Evolutionary conservation across 2,113 vertebrate species (phyloP).

Genomic region (Gobio gobio): DNA sequence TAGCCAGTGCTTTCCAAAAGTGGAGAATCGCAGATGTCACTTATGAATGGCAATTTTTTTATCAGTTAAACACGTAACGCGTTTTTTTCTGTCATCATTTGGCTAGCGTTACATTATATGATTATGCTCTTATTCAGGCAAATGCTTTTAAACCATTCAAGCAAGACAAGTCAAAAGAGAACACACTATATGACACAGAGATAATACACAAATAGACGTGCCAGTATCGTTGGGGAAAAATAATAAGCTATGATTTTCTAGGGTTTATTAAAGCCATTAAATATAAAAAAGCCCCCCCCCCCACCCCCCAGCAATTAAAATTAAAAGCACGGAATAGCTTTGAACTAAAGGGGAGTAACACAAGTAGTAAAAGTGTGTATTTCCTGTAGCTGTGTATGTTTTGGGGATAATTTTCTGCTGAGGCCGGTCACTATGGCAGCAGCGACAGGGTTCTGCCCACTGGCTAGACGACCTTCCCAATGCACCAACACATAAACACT

Average conservation of each 20-base stretch:
- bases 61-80: too few relatives aligned
- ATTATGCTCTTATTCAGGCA: too few relatives aligned
- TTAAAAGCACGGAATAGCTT: neutral
- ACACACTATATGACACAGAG: too few relatives aligned
- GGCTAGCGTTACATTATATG: too few relatives aligned
- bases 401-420: neutral
- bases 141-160: too few relatives aligned
- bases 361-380: neutral
- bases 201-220: too few relatives aligned
- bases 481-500: conserved; percentile 24
- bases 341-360: neutral
- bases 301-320: neutral
- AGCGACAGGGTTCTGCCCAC: conserved; percentile 1
- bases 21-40: neutral
- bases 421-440: conserved; percentile 16
- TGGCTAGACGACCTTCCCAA: conserved; percentile 31
- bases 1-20: neutral
- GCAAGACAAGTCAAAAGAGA: too few relatives aligned
- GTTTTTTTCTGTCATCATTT: too few relatives aligned
- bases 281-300: neutral
- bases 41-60: too few relatives aligned
- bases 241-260: neutral
- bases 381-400: neutral
- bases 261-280: neutral
- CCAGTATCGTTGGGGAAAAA: too few relatives aligned